Evolutionary conservation across 2,113 vertebrate genomes (phyloP).

Genomic region (Protomyctophum bolini): DNA sequence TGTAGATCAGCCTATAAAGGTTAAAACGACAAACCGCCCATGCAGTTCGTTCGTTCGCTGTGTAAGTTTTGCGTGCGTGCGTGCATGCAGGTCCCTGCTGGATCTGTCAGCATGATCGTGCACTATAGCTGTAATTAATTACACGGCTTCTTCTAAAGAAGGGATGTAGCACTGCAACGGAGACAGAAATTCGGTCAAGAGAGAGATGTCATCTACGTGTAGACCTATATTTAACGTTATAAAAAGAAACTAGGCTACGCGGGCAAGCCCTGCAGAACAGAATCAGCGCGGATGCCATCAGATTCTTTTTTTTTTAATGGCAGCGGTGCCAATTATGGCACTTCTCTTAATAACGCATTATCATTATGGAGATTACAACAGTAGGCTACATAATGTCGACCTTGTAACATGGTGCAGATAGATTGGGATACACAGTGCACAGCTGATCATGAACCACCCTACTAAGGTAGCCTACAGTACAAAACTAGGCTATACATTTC

Average conservation of each 20-base stretch:
- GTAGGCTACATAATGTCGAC: too few relatives aligned
- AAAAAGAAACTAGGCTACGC: neutral
- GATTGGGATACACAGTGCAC: too few relatives aligned
- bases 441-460: too few relatives aligned
- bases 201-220: constrained; percentile 27
- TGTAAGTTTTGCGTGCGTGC: constrained; percentile 36
- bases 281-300: too few relatives aligned
- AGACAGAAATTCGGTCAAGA: constrained; percentile 11
- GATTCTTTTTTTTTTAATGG: too few relatives aligned
- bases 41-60: constrained; percentile 1
- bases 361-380: neutral
- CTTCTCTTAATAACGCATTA: neutral
- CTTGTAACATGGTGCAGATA: too few relatives aligned
- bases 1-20: too few relatives aligned
- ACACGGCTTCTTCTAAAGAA: neutral
- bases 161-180: neutral
- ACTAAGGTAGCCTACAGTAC: neutral
- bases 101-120: too few relatives aligned
- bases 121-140: too few relatives aligned
- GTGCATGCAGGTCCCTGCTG: too few relatives aligned
- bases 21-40: too few relatives aligned
- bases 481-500: constrained; percentile 17
- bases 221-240: constrained; percentile 18
- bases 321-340: too few relatives aligned
- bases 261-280: neutral